Conservation (phyloP, 2,797 vertebrate species). For the Epinephelus malabaricus region DNA sequence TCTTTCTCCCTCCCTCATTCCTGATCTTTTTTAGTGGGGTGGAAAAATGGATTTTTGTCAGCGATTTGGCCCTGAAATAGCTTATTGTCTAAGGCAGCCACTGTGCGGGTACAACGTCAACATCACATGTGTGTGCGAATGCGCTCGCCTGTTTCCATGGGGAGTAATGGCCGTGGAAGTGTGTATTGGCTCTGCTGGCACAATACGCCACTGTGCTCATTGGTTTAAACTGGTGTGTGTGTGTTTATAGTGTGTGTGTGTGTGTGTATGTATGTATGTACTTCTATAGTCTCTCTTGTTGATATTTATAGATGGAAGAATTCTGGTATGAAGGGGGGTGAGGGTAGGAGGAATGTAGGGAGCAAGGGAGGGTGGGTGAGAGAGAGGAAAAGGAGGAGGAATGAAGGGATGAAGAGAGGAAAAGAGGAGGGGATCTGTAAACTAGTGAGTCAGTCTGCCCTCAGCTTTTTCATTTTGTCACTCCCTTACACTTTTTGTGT, state of each 20-base stretch:
- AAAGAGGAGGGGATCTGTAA: background rate
- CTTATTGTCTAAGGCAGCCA: slow-evolving; percentile 82
- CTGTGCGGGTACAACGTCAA: slow-evolving; percentile 78
- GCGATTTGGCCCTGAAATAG: slow-evolving; percentile 85
- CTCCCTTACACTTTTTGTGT: slow-evolving; percentile 6
- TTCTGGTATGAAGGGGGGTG: slow-evolving; percentile 59
- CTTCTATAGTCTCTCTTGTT: slow-evolving; percentile 68
- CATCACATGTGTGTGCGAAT: slow-evolving; percentile 77
- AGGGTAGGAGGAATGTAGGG: slow-evolving; percentile 52
- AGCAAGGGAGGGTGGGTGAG: slow-evolving; percentile 27
- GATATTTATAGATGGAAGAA: slow-evolving; percentile 79
- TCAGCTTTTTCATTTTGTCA: background rate
- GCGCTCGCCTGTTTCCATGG: slow-evolving; percentile 80
- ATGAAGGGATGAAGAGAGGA: slow-evolving; percentile 13
- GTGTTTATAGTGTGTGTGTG: slow-evolving; percentile 39
- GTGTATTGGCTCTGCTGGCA: slow-evolving; percentile 79
- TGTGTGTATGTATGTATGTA: slow-evolving; percentile 46
- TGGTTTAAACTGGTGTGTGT: slow-evolving; percentile 73
- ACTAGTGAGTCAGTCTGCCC: slow-evolving; percentile 2
- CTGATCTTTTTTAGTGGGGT: slow-evolving; percentile 82
- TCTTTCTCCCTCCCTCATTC: slow-evolving; percentile 71
- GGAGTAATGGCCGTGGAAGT: slow-evolving; percentile 83
- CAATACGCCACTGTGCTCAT: slow-evolving; percentile 82
- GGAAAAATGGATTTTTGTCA: slow-evolving; percentile 86
- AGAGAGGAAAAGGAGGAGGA: slow-evolving; percentile 11